Conservation (phyloP, 2,797 vertebrate species). For the Pteronotus mesoamericanus region DNA sequence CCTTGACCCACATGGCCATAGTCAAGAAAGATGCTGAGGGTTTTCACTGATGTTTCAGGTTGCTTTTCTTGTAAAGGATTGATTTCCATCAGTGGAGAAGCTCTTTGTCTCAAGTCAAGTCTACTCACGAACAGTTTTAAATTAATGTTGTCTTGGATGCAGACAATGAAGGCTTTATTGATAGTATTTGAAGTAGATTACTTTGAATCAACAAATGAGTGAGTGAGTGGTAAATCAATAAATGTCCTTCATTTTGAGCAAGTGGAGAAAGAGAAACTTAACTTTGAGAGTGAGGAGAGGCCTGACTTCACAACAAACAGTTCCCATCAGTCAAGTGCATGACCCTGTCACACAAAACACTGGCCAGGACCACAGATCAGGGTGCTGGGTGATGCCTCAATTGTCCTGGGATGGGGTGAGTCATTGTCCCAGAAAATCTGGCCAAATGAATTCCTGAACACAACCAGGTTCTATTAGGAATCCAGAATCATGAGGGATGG, state of each 20-base stretch:
- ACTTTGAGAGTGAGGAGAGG: neutral
- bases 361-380: fast-evolving
- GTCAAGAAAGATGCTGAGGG: neutral
- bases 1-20: neutral
- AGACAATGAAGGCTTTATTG: neutral
- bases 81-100: neutral
- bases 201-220: neutral
- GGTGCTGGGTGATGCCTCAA: fast-evolving
- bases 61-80: neutral
- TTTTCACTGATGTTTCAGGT: neutral
- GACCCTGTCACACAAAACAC: neutral
- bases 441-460: neutral
- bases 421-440: neutral
- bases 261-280: neutral
- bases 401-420: neutral
- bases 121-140: neutral
- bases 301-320: neutral
- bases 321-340: neutral
- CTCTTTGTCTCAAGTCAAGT: neutral
- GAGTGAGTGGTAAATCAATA: neutral
- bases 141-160: neutral
- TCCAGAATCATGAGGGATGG: neutral
- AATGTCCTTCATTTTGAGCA: neutral
- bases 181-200: no score
- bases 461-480: neutral